Evolutionary conservation across 2,888 invertebrate species (phyloP).

Genomic region (Drepana falcataria): DNA sequence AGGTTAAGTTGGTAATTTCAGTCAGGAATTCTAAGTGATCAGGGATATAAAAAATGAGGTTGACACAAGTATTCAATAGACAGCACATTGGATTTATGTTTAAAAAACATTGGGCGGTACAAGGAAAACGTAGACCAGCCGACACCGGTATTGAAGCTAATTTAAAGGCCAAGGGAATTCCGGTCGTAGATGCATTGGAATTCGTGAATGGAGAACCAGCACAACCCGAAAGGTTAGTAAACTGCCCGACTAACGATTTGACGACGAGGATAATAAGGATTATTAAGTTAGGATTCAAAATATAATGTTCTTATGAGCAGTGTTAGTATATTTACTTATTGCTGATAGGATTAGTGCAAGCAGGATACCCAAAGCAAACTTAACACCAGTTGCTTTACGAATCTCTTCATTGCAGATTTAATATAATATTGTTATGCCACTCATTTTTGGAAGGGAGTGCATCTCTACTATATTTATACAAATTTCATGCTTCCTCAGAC

Average conservation of each 20-base stretch:
- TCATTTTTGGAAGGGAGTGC: no score
- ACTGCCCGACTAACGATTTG: neutral
- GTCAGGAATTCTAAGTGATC: neutral
- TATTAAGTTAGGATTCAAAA: no score
- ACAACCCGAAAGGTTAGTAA: conserved; percentile 40
- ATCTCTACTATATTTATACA: no score
- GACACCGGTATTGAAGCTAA: conserved; percentile 76
- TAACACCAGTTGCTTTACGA: no score
- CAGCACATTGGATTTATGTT: conserved; percentile 87
- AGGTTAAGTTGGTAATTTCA: neutral
- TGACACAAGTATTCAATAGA: conserved; percentile 79
- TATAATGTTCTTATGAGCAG: no score
- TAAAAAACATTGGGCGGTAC: conserved; percentile 84
- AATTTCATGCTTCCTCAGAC: no score
- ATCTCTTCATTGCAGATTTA: no score
- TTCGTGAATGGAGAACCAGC: conserved; percentile 65
- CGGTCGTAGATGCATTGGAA: conserved; percentile 81
- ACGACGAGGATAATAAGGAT: no score
- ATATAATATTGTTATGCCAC: no score
- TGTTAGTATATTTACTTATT: no score
- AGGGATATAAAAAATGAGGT: conserved; percentile 76
- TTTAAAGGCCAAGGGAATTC: conserved; percentile 78
- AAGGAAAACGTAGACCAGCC: conserved; percentile 79
- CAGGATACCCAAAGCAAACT: no score
- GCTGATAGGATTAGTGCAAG: no score